Conservation (phyloP, 2,888 invertebrate genomes). For the Alviniconcha strummeri region DNA sequence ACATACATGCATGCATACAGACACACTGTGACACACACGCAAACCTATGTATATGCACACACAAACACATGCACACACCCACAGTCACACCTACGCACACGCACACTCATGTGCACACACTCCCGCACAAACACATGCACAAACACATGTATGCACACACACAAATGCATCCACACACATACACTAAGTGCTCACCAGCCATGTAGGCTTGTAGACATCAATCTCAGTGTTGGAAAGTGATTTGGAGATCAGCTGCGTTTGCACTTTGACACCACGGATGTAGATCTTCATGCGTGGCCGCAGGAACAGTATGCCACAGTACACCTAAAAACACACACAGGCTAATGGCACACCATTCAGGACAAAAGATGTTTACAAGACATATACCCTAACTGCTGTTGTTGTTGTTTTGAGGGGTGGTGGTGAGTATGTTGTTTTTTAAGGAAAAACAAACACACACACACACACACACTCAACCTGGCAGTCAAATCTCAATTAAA, state of each 20-base stretch:
- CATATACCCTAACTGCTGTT: too few relatives aligned
- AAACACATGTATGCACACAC: neutral
- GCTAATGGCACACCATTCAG: too few relatives aligned
- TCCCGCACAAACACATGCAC: neutral
- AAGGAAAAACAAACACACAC: neutral
- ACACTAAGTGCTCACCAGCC: conserved; percentile 54
- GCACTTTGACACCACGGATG: conserved; percentile 66
- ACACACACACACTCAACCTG: neutral
- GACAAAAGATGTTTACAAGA: too few relatives aligned
- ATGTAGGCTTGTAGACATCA: conserved; percentile 66
- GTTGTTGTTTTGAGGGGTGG: too few relatives aligned
- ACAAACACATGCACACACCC: neutral
- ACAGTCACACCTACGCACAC: neutral
- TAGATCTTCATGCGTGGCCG: conserved; percentile 72
- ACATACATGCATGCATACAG: conserved; percentile 5
- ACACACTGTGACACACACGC: neutral
- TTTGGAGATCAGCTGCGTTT: conserved; percentile 67
- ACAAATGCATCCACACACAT: neutral
- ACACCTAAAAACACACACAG: conserved; percentile 60
- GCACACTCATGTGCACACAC: neutral
- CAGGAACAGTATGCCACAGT: conserved; percentile 69
- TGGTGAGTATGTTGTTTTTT: too few relatives aligned
- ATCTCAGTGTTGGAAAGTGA: conserved; percentile 65
- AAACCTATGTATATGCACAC: neutral
- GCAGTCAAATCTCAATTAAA: neutral